Percentiles rank a stretch among this genome's conserved stretches.
phyloP scores from a whole-genome alignment of 1,140 invertebrate species.

The Zaprionus taronus region DNA sequence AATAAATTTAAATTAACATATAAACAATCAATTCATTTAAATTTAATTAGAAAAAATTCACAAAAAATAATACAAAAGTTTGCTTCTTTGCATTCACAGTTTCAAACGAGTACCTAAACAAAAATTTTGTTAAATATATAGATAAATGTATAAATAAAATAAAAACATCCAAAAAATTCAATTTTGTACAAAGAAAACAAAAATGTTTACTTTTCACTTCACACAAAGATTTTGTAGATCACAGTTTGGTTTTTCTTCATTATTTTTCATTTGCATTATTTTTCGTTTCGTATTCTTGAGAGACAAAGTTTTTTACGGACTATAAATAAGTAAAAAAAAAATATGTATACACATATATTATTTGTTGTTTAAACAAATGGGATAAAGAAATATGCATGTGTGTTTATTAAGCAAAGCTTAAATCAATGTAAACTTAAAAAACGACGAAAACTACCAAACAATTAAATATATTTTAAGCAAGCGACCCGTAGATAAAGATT shows the following conservation, averaged over 20 bases:
- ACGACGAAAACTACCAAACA: constrained; percentile 12
- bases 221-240: constrained; percentile 73
- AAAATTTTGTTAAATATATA: constrained; percentile 69
- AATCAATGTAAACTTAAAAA: constrained; percentile 30
- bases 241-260: constrained; percentile 73
- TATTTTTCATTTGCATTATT: constrained; percentile 76
- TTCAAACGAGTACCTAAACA: constrained; percentile 60
- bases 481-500: constrained; percentile 1
- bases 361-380: constrained; percentile 19
- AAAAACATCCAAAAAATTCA: constrained; percentile 79
- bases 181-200: constrained; percentile 77
- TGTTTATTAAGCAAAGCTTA: constrained; percentile 20
- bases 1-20: constrained; percentile 63
- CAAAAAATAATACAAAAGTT: constrained; percentile 82
- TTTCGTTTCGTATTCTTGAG: constrained; percentile 58
- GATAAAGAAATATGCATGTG: constrained; percentile 32
- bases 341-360: constrained; percentile 2
- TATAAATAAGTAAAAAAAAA: constrained; percentile 23
- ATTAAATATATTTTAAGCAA: constrained; percentile 24
- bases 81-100: constrained; percentile 67
- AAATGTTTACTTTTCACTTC: constrained; percentile 63
- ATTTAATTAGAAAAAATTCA: constrained; percentile 53
- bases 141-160: constrained; percentile 47
- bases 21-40: constrained; percentile 54
- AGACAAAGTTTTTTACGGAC: constrained; percentile 42